Base-by-base conservation (phyloP, 1,140 invertebrate species). In the Drosophila trapezifrons region DNA sequence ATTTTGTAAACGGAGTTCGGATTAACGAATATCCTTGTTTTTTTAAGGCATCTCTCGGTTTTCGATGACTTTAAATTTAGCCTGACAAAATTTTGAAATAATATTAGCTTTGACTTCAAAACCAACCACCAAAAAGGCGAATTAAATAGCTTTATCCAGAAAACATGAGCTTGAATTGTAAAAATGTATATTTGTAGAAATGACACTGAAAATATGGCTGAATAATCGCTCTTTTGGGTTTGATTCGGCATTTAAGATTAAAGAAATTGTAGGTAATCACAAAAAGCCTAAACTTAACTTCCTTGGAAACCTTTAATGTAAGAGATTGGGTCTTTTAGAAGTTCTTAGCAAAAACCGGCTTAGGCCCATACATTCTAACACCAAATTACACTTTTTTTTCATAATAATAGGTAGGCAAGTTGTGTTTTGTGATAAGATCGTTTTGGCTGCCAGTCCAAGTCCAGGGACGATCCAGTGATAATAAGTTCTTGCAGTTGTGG, bases 381-480 rank as follows among this genome's bases (percentile, higher is more conserved):
- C 29, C 29, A 32, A 59, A 42, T 42, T 10, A 15, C 10, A 32
- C 8, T 22, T 59, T 67, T 18, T 54, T 49, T 59, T 69, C 45
- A 35, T 47, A 10, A 12, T 64, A 42, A 29, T 55, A 46, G n/a
- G n/a, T 69, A 65, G 56, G 38, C 43, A 56, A 67, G 52, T 49
- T 74, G 38, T 69, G 10, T 43, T 56, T 67, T 81, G 82, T 81
- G 69, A 85, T 78, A 81, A 81, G 82, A 62, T 83, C 63, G 78
- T 47, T 66, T 12, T 46, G 27, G 45, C 32, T 8, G 69, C 27
- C 55, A 45, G 22, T 45, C 22, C 35, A 18, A 27, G 2, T 20
- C 37, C 35, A 56, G 35, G 38, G 25, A 52, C 58, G 59, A 76
- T 76, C 73, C 79, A 80, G 80, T 83, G 80, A 83, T 83, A 76